Evolutionary conservation across 2,797 vertebrate species (phyloP).

Genomic region (Nyctibius grandis): DNA sequence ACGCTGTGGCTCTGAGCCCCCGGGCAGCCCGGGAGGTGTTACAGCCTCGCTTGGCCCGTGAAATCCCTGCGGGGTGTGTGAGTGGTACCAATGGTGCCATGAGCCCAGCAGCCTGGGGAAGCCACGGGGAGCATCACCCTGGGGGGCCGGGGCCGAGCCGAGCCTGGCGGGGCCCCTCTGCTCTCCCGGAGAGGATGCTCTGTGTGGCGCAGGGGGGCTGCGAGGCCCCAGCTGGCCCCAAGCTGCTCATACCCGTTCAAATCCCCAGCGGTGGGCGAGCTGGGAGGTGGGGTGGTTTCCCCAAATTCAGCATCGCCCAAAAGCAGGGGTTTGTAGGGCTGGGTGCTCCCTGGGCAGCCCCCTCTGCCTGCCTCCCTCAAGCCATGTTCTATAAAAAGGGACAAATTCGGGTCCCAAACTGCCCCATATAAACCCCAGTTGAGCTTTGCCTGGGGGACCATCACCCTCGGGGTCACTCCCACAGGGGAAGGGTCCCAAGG

Average conservation of each 20-base stretch:
- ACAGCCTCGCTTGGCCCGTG: neutral
- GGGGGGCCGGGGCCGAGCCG: accelerated
- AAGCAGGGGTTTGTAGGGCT: neutral
- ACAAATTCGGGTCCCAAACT: neutral
- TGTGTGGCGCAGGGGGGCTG: accelerated
- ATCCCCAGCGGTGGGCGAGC: too few relatives aligned
- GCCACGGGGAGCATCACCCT: neutral
- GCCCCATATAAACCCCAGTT: neutral
- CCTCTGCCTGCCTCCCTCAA: neutral
- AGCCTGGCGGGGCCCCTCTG: neutral
- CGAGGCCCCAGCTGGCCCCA: accelerated
- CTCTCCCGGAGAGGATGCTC: neutral
- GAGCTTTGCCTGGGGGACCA: neutral
- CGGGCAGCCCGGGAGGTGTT: too few relatives aligned
- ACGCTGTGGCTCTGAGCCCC: neutral
- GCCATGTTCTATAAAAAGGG: neutral
- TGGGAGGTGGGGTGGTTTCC: neutral
- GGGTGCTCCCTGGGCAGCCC: neutral
- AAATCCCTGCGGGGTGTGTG: neutral
- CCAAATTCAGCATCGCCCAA: neutral
- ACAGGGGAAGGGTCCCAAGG: neutral
- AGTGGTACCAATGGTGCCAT: neutral
- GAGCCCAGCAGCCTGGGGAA: neutral
- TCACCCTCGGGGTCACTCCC: neutral
- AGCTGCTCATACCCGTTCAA: accelerated